Evolutionary conservation across 1,140 invertebrate species (phyloP).

Genomic region (Meloidogyne exigua): DNA sequence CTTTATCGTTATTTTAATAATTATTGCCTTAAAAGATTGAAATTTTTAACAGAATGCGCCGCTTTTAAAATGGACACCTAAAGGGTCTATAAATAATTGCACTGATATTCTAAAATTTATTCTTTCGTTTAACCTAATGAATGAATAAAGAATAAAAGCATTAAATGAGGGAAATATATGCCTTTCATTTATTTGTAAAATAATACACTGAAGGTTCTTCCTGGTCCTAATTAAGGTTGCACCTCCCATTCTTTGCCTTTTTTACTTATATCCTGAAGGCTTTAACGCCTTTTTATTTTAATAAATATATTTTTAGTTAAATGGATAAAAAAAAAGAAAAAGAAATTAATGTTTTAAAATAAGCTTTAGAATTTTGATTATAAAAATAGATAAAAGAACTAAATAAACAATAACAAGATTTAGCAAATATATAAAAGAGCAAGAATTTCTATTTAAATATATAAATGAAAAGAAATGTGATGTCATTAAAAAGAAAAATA

Average conservation of each 20-base stretch:
- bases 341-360: neutral
- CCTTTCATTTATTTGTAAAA: too few relatives aligned
- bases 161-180: too few relatives aligned
- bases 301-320: neutral
- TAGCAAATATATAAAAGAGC: neutral
- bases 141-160: too few relatives aligned
- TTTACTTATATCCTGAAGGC: neutral
- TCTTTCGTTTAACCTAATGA: too few relatives aligned
- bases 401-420: neutral
- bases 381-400: conserved; percentile 2
- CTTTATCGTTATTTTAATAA: too few relatives aligned
- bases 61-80: too few relatives aligned
- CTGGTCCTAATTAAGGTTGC: neutral
- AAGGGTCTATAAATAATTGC: too few relatives aligned
- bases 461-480: neutral
- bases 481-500: neutral
- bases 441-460: neutral
- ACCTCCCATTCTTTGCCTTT: neutral
- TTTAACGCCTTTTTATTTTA: neutral
- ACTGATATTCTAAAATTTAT: too few relatives aligned
- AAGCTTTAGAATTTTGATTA: neutral
- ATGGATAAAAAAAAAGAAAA: neutral
- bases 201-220: neutral
- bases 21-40: too few relatives aligned
- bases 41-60: too few relatives aligned